A percentile compares a stretch with the other conserved stretches of the same genome.
Conservation (phyloP, 2,888 invertebrate species). For the Nomada lathburiana region DNA sequence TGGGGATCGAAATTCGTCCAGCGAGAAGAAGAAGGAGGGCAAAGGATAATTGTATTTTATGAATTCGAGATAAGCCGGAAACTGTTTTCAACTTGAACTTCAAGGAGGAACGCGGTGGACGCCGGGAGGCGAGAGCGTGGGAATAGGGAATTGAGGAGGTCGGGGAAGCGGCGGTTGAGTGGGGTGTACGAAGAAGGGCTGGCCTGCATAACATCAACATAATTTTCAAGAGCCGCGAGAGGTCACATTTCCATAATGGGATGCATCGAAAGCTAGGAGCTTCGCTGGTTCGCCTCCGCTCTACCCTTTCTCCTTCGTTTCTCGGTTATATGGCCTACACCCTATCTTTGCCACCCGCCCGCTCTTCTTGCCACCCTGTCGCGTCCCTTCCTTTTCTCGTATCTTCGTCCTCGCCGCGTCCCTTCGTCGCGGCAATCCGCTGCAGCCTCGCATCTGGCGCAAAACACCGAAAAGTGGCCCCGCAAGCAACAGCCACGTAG, state of each 20-base stretch:
- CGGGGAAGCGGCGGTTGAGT: slow-evolving; percentile 44
- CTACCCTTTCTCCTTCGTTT: slow-evolving; percentile 39
- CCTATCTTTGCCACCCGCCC: slow-evolving; percentile 8
- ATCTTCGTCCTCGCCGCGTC: neutral
- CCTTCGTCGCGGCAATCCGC: slow-evolving; percentile 32
- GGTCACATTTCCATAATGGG: slow-evolving; percentile 81
- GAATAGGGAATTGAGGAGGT: slow-evolving; percentile 20
- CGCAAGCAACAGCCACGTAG: slow-evolving; percentile 48
- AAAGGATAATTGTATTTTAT: slow-evolving; percentile 79
- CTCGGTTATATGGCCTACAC: slow-evolving; percentile 28
- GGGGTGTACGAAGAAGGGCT: slow-evolving; percentile 55
- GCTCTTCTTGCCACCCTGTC: neutral
- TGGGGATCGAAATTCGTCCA: neutral
- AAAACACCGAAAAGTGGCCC: slow-evolving; percentile 64
- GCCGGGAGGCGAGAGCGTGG: slow-evolving; percentile 22
- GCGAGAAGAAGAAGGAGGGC: slow-evolving; percentile 10
- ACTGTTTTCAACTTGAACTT: slow-evolving; percentile 57
- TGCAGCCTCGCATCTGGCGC: slow-evolving; percentile 45
- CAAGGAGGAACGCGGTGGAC: neutral
- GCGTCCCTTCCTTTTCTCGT: neutral
- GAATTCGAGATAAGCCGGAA: slow-evolving; percentile 77
- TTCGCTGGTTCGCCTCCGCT: slow-evolving; percentile 58
- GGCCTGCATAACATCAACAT: slow-evolving; percentile 81
- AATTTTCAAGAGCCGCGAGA: slow-evolving; percentile 80
- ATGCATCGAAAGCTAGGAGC: slow-evolving; percentile 79